Base-by-base conservation (phyloP, 2,797 vertebrate genomes). In the Microctenopoma stevenorrisi region DNA sequence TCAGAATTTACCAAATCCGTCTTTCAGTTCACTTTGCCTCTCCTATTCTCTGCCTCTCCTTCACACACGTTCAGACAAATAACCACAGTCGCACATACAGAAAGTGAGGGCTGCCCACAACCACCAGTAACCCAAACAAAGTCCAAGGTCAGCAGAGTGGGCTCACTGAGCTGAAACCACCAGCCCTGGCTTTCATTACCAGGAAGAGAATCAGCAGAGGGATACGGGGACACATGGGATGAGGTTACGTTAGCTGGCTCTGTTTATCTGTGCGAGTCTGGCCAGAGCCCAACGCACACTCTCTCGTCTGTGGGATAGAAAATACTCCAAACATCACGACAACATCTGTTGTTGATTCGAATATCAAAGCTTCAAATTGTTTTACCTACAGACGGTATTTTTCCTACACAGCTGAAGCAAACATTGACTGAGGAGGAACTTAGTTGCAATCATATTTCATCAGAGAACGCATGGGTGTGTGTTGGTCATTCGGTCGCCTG, bases 61-160 rank as follows among this genome's bases (percentile, higher is more conserved):
- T 13, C 28, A 62, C 18, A 66, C 57, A 53, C 30, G 38, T 42
- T 33, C 12, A 46, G 43, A 59, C 50, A 65, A 42, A 55, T 59
- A 65, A 47, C 57, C 68, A 61, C 58, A 71, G 56, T 52, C 59
- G n/a, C 56, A 76, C 50, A 71, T 61, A 67, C 44, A 68, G 37
- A 78, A 74, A 68, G 67, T 42, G 65, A 82, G 43, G 67, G 61
- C 65, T 60, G 63, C 68, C 70, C 70, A 74, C 83, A 86, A 80
- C 75, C 79, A 82, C 79, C 57, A 81, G 77, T 49, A 84, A 87
- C 78, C 77, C 79, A 90, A 89, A 89, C 84, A 88, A 79, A 89
- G 67, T 72, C 78, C 88, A 89, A 89, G 89, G 88, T 89, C 88
- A 88, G 85, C 74, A 76, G 79, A 78, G 58, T 74, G 75, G 66